These are phyloP conservation scores for Meta bourneti DNA, from an alignment of 2,888 invertebrate species.

Conservation along the genomic window DNA sequence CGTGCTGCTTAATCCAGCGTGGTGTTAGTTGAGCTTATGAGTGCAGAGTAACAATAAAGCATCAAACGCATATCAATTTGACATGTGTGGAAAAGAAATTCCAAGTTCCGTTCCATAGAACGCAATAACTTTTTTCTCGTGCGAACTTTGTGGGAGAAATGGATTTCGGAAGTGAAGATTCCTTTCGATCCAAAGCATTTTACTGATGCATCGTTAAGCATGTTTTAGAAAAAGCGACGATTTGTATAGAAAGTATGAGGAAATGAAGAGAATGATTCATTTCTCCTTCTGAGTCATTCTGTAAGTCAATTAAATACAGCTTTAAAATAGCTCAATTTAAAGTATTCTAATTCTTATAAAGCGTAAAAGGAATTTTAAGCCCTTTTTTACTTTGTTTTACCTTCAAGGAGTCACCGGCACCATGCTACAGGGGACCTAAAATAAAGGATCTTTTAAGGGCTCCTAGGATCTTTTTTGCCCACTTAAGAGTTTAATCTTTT, in stretches of 20 bases:
- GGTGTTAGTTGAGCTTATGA: background rate
- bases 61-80: background rate
- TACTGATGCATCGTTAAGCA: background rate
- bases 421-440: too few relatives aligned
- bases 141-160: background rate
- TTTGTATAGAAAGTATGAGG: background rate
- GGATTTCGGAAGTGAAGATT: background rate
- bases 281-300: background rate
- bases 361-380: too few relatives aligned
- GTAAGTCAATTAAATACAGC: too few relatives aligned
- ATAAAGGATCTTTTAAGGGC: too few relatives aligned
- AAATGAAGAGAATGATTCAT: background rate
- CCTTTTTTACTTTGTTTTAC: too few relatives aligned
- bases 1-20: conserved; percentile 33
- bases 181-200: background rate
- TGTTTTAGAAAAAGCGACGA: background rate
- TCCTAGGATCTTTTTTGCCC: too few relatives aligned
- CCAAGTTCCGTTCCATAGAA: background rate
- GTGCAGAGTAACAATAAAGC: background rate
- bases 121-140: background rate
- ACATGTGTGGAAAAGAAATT: background rate
- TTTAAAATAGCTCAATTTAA: too few relatives aligned
- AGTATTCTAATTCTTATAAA: too few relatives aligned
- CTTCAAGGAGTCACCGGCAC: too few relatives aligned
- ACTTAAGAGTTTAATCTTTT: too few relatives aligned